Base-by-base conservation (phyloP, 23 tunicate species). In the Oikopleura dioica region DNA sequence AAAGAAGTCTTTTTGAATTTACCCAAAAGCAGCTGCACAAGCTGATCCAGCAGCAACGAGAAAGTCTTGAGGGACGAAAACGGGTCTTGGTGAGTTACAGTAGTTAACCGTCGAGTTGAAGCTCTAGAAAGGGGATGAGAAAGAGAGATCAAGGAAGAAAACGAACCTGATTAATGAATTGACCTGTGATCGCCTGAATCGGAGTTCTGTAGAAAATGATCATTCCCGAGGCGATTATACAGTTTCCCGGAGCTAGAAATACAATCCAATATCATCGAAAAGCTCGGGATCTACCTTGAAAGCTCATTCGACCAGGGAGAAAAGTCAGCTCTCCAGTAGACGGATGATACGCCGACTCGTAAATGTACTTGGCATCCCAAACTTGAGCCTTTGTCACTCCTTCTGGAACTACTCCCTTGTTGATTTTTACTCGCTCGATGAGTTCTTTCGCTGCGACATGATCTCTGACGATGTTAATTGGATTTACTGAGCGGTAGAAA, bases 81-180 rank as follows among this genome's bases (percentile, higher is more conserved):
- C 33, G 4, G 72, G 72, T 63, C 72, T 24, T 63, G 72, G 72
- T 28, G 72, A 24, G 72, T 63, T 63, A 16, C 32, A 63, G 26
- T 63, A 63, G 33, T 63, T 63, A 63, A 63, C 72, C 2, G 72
- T 63, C 72, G 72, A 63, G 26, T 63, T 63, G 72, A 63, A 63
- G 33, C 30, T n/a, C n/a, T n/a, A n/a, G n/a, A n/a, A n/a, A n/a
- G n/a, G n/a, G n/a, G n/a, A n/a, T n/a, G n/a, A n/a, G n/a, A n/a
- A n/a, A n/a, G n/a, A n/a, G n/a, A n/a, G n/a, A n/a, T n/a, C n/a
- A n/a, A n/a, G n/a, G n/a, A n/a, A n/a, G n/a, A n/a, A n/a, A n/a
- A n/a, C n/a, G n/a, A n/a, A n/a, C 30, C 33, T 63, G 72, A 63
- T 63, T 63, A 24, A 63, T 2, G 26, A 63, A 28, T 63, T 63